These are phyloP conservation scores for Varecia variegata DNA, from an alignment of 2,797 vertebrate genomes.

Conservation along the genomic window DNA sequence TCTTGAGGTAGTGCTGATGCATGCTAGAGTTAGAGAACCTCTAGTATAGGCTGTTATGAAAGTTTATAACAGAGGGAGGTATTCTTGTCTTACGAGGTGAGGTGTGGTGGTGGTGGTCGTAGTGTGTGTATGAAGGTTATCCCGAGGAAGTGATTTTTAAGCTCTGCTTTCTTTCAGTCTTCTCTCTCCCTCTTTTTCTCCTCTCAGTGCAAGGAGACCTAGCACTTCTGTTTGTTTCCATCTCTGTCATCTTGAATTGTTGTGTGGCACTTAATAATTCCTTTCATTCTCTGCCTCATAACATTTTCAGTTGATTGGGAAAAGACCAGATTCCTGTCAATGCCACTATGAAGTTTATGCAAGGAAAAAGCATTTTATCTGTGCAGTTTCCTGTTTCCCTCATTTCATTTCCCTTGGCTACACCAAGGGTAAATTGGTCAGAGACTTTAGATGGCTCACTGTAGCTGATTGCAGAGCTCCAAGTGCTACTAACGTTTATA, in stretches of 20 bases:
- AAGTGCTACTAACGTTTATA: neutral
- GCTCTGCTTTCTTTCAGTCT: neutral
- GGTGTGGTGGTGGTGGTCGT: neutral
- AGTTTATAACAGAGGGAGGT: neutral
- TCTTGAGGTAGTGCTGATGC: neutral
- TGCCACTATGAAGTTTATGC: neutral
- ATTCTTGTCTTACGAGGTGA: neutral
- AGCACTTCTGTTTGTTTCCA: neutral
- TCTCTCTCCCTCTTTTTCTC: neutral
- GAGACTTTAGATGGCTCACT: neutral
- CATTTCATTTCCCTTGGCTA: neutral
- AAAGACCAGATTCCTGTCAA: neutral
- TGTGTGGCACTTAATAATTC: neutral
- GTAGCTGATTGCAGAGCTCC: neutral
- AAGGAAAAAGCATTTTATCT: neutral
- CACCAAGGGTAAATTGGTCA: neutral
- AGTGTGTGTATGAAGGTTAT: neutral
- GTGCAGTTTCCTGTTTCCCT: constrained; percentile 18
- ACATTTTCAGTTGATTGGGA: neutral
- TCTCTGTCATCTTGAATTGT: neutral
- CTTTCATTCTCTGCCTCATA: neutral
- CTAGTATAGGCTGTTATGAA: neutral
- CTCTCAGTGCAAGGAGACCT: neutral
- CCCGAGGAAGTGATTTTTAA: neutral
- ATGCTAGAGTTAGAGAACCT: neutral